phyloP scores from a whole-genome alignment of 2,888 invertebrate species.

The Girardia tigrina region DNA sequence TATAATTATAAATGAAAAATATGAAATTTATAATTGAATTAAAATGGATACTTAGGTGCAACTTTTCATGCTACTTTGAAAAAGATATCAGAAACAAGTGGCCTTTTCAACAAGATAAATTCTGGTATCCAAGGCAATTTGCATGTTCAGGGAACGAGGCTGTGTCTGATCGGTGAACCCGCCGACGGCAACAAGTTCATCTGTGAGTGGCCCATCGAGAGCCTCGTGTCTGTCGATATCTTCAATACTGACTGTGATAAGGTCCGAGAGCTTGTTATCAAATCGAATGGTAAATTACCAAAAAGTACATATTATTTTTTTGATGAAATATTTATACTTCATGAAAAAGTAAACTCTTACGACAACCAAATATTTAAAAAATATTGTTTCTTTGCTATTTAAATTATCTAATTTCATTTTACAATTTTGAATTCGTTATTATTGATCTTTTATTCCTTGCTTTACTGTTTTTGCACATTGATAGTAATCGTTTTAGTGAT shows the following conservation, averaged over 20 bases:
- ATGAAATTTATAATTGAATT: no score
- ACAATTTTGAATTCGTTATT: no score
- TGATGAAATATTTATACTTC: not conserved
- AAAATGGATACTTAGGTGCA: conserved; percentile 3
- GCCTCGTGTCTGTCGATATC: not conserved
- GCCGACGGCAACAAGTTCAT: conserved; percentile 33
- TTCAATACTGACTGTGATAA: not conserved
- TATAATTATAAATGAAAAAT: no score
- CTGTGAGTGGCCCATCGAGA: conserved; percentile 26
- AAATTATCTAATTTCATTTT: no score
- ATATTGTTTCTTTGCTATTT: no score
- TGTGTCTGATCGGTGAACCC: conserved; percentile 34
- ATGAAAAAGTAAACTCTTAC: no score
- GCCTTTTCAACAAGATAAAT: conserved; percentile 25
- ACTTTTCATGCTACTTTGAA: conserved; percentile 30
- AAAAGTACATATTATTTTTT: not conserved
- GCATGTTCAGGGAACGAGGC: conserved; percentile 26
- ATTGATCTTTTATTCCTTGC: no score
- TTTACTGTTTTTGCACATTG: no score
- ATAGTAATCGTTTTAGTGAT: no score
- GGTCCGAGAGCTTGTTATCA: not conserved
- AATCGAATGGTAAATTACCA: not conserved
- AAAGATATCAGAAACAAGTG: conserved; percentile 14
- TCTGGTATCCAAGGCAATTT: conserved; percentile 31
- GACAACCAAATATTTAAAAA: no score